These are phyloP conservation scores for Chrysomela aeneicollis DNA, from an alignment of 2,888 invertebrate genomes.

Conservation along the genomic window DNA sequence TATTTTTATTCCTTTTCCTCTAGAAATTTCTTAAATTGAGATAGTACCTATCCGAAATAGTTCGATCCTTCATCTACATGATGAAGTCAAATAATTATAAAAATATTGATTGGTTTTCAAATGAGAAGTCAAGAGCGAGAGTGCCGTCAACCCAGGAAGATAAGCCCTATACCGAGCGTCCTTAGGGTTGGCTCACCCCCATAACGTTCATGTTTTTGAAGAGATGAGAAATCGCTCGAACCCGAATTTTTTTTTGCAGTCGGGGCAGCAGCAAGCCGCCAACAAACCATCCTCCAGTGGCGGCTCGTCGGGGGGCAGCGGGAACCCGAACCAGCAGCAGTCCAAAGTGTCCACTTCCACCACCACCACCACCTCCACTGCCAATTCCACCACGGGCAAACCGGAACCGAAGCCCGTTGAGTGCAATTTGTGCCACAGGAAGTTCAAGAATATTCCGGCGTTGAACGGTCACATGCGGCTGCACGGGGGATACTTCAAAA, in stretches of 20 bases:
- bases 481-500: conserved; percentile 97
- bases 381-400: conserved; percentile 57
- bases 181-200: too few relatives aligned
- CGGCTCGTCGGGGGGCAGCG: conserved; percentile 43
- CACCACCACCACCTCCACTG: conserved; percentile 53
- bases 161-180: too few relatives aligned
- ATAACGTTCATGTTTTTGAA: too few relatives aligned
- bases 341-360: conserved; percentile 57
- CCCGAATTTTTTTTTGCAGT: conserved; percentile 41
- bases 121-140: too few relatives aligned
- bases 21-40: too few relatives aligned
- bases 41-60: too few relatives aligned
- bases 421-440: conserved; percentile 93
- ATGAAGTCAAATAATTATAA: too few relatives aligned
- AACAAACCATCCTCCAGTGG: conserved; percentile 48
- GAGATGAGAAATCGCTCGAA: too few relatives aligned
- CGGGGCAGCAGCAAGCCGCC: conserved; percentile 49
- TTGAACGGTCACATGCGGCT: conserved; percentile 98
- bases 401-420: conserved; percentile 86
- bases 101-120: too few relatives aligned
- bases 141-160: too few relatives aligned
- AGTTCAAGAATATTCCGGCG: conserved; percentile 97
- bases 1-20: too few relatives aligned
- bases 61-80: too few relatives aligned
- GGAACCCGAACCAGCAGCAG: conserved; percentile 55